Evolutionary conservation across 2,888 invertebrate species (phyloP), one percentile per base, ranked within the genome.

Genomic region (Drosophila suboccidentalis): DNA sequence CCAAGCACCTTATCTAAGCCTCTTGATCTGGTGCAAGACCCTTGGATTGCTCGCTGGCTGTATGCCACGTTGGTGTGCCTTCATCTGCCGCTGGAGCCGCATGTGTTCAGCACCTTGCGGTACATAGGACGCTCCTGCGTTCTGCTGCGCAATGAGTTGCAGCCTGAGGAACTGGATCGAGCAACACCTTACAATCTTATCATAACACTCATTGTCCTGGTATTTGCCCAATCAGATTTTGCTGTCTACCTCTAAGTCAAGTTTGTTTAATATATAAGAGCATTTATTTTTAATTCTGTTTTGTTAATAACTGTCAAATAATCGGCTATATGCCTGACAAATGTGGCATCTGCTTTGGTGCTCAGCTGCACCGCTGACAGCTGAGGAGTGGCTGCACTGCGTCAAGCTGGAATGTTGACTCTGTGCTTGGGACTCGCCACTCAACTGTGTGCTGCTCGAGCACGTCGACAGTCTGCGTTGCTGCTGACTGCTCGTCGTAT

Each of bases 21-120:
- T 10, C 39, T 90, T 17, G 91, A 91, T 66, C 69, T 92, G 4
- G 51, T 73, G 3, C 65, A 60, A 0, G 89, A 91, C 38, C 66
- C 79, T 5, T 93, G 93, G 93, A 58, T 93, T 2, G 91, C 92
- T 1, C 84, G 83, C 10, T 93, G 93, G 93, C 71, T 93, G 1
- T 93, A 93, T 75, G 90, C 91, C 3, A 86, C 89, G 1, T 66
- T 93, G 22, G 90, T 89, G 15, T 93, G 92, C 38, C 76, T 93
- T 2, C 91, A 91, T 46, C 66, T 92, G 54, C 93, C 93, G 1
- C 67, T 93, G 51, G 92, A 92, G 63, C 92, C 93, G 3, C 75
- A 90, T 64, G 90, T 92, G 2, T 91, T 91, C 43, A 92, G 91
- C 67, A 85, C 90, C 0, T 66, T 93, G 44, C 86, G 93, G 0